Conservation (phyloP, 1,140 invertebrate genomes). For the Drosophila cardini region DNA sequence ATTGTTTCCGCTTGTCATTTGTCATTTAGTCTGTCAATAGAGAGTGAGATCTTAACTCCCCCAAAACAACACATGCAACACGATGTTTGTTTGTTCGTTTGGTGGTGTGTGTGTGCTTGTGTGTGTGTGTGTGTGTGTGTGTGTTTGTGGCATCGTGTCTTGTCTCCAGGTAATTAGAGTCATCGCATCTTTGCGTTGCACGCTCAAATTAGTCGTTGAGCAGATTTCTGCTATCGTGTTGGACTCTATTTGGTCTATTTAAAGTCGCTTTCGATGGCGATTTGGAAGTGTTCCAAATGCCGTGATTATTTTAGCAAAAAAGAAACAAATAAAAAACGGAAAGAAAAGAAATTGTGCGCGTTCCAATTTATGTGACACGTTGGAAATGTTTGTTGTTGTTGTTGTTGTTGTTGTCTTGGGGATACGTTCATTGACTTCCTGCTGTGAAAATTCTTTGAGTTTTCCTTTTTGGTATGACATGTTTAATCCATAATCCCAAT, state of each 20-base stretch:
- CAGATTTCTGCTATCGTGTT: conserved; percentile 18
- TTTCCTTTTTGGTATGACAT: conserved; percentile 8
- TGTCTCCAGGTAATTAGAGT: conserved; percentile 64
- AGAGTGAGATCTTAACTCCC: conserved; percentile 25
- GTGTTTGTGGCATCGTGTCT: background rate
- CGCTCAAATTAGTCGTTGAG: conserved; percentile 36
- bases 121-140: too few relatives aligned
- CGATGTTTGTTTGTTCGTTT: background rate
- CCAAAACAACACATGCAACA: conserved; percentile 10
- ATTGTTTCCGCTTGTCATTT: conserved; percentile 48
- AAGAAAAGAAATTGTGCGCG: conserved; percentile 42
- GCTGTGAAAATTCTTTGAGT: conserved; percentile 9
- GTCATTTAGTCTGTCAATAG: conserved; percentile 56
- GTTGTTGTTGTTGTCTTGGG: conserved; percentile 20
- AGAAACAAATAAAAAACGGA: conserved; percentile 11
- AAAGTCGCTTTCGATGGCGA: conserved; percentile 38
- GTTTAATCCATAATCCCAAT: conserved; percentile 19
- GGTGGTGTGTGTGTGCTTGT: too few relatives aligned
- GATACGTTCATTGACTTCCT: conserved; percentile 49
- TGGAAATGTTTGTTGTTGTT: conserved; percentile 43
- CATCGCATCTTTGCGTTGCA: conserved; percentile 18
- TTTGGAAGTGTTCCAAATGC: conserved; percentile 76
- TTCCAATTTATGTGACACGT: conserved; percentile 75
- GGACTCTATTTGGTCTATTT: conserved; percentile 57
- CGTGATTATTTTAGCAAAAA: conserved; percentile 69